These are phyloP conservation scores for Fukomys damarensis DNA, from an alignment of 2,113 vertebrate genomes.

Conservation along the genomic window DNA sequence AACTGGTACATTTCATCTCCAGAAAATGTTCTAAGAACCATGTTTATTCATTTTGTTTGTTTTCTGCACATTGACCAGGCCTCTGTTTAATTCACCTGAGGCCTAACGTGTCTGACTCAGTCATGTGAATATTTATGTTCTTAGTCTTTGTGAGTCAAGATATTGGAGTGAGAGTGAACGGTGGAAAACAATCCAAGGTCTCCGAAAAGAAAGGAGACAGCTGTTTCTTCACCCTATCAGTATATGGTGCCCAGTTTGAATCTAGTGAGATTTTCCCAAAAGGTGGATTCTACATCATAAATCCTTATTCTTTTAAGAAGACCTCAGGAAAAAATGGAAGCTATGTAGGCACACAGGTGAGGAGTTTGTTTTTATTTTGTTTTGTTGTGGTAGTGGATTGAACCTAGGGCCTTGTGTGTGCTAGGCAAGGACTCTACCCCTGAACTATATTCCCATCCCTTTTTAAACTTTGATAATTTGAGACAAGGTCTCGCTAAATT, in stretches of 20 bases:
- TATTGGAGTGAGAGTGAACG: slow-evolving; percentile 38
- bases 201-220: slow-evolving; percentile 37
- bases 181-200: neutral
- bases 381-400: neutral
- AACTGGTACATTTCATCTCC: slow-evolving; percentile 55
- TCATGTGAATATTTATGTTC: neutral
- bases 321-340: neutral
- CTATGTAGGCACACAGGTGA: neutral
- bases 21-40: slow-evolving; percentile 32
- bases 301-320: neutral
- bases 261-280: neutral
- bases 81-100: slow-evolving; percentile 40
- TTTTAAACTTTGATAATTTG: neutral
- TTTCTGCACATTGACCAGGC: slow-evolving; percentile 27
- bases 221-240: neutral
- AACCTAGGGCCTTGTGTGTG: neutral
- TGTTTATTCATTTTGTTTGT: slow-evolving; percentile 50
- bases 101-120: slow-evolving; percentile 23
- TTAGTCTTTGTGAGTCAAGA: slow-evolving; percentile 33
- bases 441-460: neutral
- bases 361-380: neutral
- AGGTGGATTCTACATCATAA: neutral
- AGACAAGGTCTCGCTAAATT: neutral
- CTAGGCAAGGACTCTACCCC: neutral
- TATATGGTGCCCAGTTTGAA: neutral